Conservation (phyloP, 2,888 invertebrate species). For the Dicroscelio sp. region DNA sequence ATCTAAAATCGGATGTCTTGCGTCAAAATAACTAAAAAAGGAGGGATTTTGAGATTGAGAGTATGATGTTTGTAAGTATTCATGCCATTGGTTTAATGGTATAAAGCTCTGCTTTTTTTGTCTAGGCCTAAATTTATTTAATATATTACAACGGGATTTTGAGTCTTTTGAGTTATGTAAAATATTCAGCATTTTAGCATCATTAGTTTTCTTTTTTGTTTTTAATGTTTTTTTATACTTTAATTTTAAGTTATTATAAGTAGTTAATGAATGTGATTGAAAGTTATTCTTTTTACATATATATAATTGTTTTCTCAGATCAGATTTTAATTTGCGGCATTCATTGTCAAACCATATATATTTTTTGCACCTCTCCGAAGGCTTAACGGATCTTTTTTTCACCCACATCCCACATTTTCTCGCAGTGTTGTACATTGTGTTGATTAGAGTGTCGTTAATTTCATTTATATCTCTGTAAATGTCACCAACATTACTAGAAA, state of each 20-base stretch:
- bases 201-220: not conserved
- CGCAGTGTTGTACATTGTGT: too few relatives aligned
- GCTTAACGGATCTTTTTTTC: too few relatives aligned
- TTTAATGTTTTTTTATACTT: not conserved
- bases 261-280: not conserved
- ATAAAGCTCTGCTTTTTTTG: not conserved
- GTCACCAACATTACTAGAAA: too few relatives aligned
- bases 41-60: not conserved
- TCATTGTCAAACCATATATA: conserved; percentile 17
- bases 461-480: too few relatives aligned
- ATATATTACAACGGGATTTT: not conserved
- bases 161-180: not conserved
- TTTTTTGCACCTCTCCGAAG: not conserved
- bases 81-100: not conserved
- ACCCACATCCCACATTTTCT: too few relatives aligned
- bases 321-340: not conserved
- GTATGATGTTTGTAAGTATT: not conserved
- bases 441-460: too few relatives aligned
- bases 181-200: not conserved
- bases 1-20: conserved; percentile 12
- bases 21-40: not conserved
- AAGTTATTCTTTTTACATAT: not conserved
- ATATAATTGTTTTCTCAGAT: not conserved
- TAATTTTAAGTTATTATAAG: not conserved
- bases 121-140: not conserved